phyloP scores from a whole-genome alignment of 2,113 vertebrate genomes.

The Ailurus styani region DNA sequence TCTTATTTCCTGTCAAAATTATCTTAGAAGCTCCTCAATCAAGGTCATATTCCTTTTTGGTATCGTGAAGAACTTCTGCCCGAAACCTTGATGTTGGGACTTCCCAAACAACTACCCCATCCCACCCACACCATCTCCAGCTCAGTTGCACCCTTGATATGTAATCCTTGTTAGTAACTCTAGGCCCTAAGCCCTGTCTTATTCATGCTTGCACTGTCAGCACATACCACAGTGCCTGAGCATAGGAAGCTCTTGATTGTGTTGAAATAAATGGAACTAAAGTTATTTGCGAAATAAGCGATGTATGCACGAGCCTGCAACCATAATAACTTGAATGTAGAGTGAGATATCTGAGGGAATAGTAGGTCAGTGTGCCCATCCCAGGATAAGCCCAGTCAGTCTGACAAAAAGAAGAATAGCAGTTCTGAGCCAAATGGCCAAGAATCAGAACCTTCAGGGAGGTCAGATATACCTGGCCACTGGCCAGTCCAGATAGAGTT shows the following conservation, averaged over 20 bases:
- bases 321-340: not conserved
- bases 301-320: not conserved
- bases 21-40: not conserved
- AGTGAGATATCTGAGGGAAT: not conserved
- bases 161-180: not conserved
- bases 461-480: not conserved
- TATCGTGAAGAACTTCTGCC: not conserved
- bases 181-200: not conserved
- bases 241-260: not conserved
- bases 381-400: not conserved
- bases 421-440: not conserved
- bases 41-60: not conserved
- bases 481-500: not conserved
- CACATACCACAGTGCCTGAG: not conserved
- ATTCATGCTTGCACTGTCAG: not conserved
- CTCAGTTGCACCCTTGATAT: not conserved
- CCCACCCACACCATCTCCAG: not conserved
- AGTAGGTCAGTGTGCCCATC: not conserved
- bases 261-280: not conserved
- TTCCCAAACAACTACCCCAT: not conserved
- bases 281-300: constrained; percentile 15
- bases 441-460: not conserved
- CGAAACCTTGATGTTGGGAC: not conserved
- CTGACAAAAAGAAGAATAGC: not conserved
- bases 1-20: not conserved